phyloP scores from a whole-genome alignment of 2,797 vertebrate species.

The Kryptopterus vitreolus region DNA sequence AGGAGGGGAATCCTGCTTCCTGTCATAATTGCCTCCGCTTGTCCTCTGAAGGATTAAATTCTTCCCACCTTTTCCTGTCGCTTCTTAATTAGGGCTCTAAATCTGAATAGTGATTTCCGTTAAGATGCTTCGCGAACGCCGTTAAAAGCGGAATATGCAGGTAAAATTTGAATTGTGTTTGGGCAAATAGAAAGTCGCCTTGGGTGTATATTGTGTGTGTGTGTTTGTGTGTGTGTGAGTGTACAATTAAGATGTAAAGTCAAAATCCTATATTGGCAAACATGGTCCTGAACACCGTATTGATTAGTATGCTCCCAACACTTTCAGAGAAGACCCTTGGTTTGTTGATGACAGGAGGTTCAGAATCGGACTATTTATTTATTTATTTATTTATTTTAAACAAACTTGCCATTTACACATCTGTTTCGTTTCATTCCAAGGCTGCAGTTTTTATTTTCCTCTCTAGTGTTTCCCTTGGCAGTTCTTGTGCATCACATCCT shows the following conservation, averaged over 20 bases:
- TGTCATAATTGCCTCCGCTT: background rate
- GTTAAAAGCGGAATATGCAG: background rate
- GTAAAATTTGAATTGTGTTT: background rate
- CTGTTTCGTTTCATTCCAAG: slow-evolving; percentile 13
- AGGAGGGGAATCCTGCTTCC: too few relatives aligned
- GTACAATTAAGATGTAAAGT: background rate
- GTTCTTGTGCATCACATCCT: slow-evolving; percentile 29
- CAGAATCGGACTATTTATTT: slow-evolving; percentile 6
- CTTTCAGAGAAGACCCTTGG: too few relatives aligned
- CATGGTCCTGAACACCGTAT: background rate
- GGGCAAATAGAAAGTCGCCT: background rate
- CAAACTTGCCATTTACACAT: background rate
- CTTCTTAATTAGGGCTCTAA: background rate
- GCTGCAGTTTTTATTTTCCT: slow-evolving; percentile 23
- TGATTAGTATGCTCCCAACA: background rate
- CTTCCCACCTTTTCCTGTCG: background rate
- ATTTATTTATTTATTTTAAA: too few relatives aligned
- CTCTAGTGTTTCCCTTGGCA: slow-evolving; percentile 36
- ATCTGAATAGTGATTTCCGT: background rate
- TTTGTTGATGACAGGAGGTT: background rate
- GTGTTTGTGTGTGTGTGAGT: too few relatives aligned
- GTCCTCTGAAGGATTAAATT: background rate
- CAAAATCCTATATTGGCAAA: background rate
- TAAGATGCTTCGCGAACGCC: background rate
- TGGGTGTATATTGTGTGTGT: too few relatives aligned